Percentiles rank a stretch among this genome's conserved stretches.
phyloP scores from a whole-genome alignment of 35 echinoderm and acorn worm species.

The Acanthaster planci region DNA sequence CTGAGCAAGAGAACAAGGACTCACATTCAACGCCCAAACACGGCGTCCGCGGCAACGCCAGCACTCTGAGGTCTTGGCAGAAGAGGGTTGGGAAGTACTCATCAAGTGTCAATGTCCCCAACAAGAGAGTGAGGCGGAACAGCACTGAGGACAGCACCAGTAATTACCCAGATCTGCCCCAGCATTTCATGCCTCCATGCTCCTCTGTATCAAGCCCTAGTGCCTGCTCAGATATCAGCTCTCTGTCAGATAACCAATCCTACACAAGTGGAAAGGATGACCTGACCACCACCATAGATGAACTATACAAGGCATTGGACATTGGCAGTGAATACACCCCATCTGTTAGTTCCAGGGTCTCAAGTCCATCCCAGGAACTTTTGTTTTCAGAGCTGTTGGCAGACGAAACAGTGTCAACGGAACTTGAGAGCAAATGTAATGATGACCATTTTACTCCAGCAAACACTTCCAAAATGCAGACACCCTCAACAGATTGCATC shows the following conservation, averaged over 20 bases:
- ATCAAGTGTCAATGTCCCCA: neutral
- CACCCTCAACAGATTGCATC: too few species aligned
- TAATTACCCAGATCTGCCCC: neutral
- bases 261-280: neutral
- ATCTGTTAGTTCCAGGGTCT: conserved; percentile 4
- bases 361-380: neutral
- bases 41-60: neutral
- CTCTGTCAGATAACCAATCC: conserved; percentile 5
- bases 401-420: neutral
- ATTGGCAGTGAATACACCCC: neutral
- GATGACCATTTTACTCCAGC: neutral
- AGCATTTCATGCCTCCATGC: neutral
- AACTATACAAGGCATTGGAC: conserved; percentile 42
- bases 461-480: too few species aligned
- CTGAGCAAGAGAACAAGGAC: too few species aligned
- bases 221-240: conserved; percentile 56
- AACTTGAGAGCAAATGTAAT: neutral
- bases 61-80: neutral
- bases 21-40: too few species aligned
- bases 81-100: neutral
- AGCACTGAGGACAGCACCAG: neutral
- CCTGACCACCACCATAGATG: conserved; percentile 33
- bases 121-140: neutral
- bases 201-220: conserved; percentile 63
- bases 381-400: neutral